Percentiles rank a stretch among this genome's conserved stretches.
These are phyloP conservation scores for Eupithecia centaureata DNA, from an alignment of 2,888 invertebrate genomes.

Conservation along the genomic window DNA sequence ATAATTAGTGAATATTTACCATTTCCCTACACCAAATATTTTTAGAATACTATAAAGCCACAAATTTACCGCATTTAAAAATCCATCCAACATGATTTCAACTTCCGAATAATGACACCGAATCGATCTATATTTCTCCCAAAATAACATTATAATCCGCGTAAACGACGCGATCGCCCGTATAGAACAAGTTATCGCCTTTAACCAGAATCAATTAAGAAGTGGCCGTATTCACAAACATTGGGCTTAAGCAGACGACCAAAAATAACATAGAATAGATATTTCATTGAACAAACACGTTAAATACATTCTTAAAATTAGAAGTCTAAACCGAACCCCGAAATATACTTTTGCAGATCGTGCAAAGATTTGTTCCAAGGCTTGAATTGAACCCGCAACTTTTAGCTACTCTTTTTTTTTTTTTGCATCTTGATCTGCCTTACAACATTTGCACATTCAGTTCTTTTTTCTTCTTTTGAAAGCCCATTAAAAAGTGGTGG, in stretches of 20 bases:
- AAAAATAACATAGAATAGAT: too few relatives aligned
- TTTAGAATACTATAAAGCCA: not conserved
- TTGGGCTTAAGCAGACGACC: not conserved
- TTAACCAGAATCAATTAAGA: conserved; percentile 47
- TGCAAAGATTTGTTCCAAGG: too few relatives aligned
- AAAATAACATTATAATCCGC: conserved; percentile 34
- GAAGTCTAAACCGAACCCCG: too few relatives aligned
- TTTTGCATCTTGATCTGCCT: not conserved
- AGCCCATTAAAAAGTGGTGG: not conserved
- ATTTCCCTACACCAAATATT: not conserved
- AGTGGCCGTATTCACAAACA: conserved; percentile 22
- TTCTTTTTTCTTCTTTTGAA: not conserved
- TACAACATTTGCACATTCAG: not conserved
- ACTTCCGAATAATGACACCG: conserved; percentile 12
- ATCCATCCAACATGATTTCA: too few relatives aligned
- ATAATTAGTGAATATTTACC: not conserved
- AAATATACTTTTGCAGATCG: too few relatives aligned
- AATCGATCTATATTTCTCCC: conserved; percentile 31
- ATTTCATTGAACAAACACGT: too few relatives aligned
- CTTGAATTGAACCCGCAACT: too few relatives aligned
- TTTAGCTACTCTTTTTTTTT: not conserved
- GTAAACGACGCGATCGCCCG: conserved; percentile 36
- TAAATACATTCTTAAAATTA: too few relatives aligned
- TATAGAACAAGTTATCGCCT: conserved; percentile 46
- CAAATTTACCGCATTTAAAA: not conserved